Base-by-base conservation (phyloP, 35 echinoderm and acorn worm genomes). In the Diadema setosum region DNA sequence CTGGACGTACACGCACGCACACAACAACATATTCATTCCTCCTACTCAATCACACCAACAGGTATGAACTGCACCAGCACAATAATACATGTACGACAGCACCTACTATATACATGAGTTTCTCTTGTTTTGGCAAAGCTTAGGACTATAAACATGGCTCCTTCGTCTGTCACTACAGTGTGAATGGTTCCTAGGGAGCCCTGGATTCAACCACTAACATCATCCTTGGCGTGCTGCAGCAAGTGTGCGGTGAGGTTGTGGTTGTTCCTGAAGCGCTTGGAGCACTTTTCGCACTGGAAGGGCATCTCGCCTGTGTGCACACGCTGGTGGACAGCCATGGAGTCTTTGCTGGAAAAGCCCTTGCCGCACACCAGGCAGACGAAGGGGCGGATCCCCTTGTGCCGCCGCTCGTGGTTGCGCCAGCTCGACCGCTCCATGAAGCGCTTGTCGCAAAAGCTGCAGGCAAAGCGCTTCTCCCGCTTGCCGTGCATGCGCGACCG, bases 261-360 rank as follows among this genome's bases (percentile, higher is more conserved):
- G 18, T 78, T 78, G 14, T 42, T 39, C 45, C 45, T 87, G 35
- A 87, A 87, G 29, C n/a, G 24, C 39, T 87, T 87, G n/a, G 63
- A 61, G 26, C 85, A 87, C 44, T 44, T 87, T 32, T 69, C 69
- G 42, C 85, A 87, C 33, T 48, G 9, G 29, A 49, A 87, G 8
- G 85, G 85, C 63, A 35, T 87, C 41, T 73, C 61, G 31, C 85
- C 85, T 9, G 69, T 65, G 64, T 87, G 85, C 29, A 44, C 32
- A 65, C 69, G 64, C 35, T 87, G 39, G 39, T 87, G 85, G 21
- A 44, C 61, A 39, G 50, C 61, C 63, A 87, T 70, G 11, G 63
- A 65, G 18, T 65, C 44, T 12, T 70, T 87, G 12, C 61, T 73
- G 18, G 69, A 42, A 35, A 87, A 87, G 1, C 45, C 85, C 39